A percentile compares a stretch with the other conserved stretches of the same genome.
These are phyloP conservation scores for Perca flavescens DNA, from an alignment of 2,113 vertebrate species.

Conservation along the genomic window DNA sequence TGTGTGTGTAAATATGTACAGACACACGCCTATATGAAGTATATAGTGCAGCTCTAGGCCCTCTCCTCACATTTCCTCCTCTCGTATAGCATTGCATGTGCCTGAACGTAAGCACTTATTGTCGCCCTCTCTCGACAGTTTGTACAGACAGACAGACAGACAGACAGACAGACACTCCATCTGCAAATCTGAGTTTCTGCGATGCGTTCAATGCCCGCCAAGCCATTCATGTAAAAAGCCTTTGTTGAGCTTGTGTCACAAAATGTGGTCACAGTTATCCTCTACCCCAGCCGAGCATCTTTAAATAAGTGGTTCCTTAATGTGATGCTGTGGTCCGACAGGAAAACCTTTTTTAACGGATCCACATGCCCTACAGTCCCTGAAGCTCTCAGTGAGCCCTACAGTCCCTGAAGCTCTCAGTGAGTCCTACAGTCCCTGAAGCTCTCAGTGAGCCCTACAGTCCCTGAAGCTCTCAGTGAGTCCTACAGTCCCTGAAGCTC, in stretches of 20 bases:
- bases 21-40: slow-evolving; percentile 79
- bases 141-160: slow-evolving; percentile 59
- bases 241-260: not conserved
- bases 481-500: too few species aligned
- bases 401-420: too few species aligned
- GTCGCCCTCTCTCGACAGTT: slow-evolving; percentile 38
- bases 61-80: slow-evolving; percentile 80
- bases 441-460: not conserved
- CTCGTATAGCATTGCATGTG: slow-evolving; percentile 80
- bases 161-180: slow-evolving; percentile 57
- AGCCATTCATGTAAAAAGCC: slow-evolving; percentile 1
- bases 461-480: too few species aligned
- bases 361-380: too few species aligned
- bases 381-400: too few species aligned
- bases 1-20: slow-evolving; percentile 50
- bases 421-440: too few species aligned
- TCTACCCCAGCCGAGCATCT: not conserved
- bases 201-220: not conserved
- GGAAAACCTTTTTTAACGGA: not conserved
- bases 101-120: slow-evolving; percentile 70
- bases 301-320: too few species aligned
- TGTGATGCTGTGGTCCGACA: not conserved
- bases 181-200: slow-evolving; percentile 41
- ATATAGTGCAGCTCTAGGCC: slow-evolving; percentile 84
- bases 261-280: not conserved